A percentile compares a stretch with the other conserved stretches of the same genome.
These are phyloP conservation scores for Drosophila austrosaltans DNA, from an alignment of 2,888 invertebrate genomes.

Conservation along the genomic window DNA sequence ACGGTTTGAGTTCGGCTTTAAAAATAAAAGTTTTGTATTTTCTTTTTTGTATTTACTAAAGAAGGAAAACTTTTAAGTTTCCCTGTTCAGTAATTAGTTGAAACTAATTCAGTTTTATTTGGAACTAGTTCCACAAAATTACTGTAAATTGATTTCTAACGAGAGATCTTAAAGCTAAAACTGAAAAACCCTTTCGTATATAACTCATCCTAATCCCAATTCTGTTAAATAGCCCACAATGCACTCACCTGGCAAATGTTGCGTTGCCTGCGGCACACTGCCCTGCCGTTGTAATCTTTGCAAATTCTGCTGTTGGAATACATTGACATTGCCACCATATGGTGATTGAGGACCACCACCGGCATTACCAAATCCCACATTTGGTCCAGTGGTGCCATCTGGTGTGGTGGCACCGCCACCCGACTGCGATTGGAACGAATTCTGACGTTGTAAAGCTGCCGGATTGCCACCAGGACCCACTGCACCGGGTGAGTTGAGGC, in stretches of 20 bases:
- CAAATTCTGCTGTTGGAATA: conserved; percentile 82
- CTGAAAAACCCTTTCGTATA: not conserved
- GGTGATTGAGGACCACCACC: conserved; percentile 78
- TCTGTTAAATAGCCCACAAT: too few species aligned
- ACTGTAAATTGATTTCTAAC: not conserved
- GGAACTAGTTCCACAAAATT: conserved; percentile 3
- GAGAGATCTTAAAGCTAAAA: not conserved
- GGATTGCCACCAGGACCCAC: conserved; percentile 62
- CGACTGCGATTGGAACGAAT: conserved; percentile 79
- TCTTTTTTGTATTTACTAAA: too few species aligned
- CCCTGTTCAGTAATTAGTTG: not conserved
- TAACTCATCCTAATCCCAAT: not conserved
- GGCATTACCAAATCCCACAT: conserved; percentile 67
- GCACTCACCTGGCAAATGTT: conserved; percentile 83
- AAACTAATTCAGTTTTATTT: conserved; percentile 12
- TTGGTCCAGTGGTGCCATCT: conserved; percentile 59
- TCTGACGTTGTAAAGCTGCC: conserved; percentile 81
- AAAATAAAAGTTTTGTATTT: too few species aligned
- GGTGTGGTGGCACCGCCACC: conserved; percentile 53
- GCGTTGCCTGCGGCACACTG: conserved; percentile 83
- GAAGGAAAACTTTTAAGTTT: not conserved
- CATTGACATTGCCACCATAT: conserved; percentile 69
- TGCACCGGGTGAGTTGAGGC: conserved; percentile 82
- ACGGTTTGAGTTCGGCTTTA: too few species aligned
- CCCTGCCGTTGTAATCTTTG: conserved; percentile 83